Percentiles rank a stretch among this genome's conserved stretches.
These are phyloP conservation scores for Apis florea DNA, from an alignment of 1,140 invertebrate genomes.

Conservation along the genomic window DNA sequence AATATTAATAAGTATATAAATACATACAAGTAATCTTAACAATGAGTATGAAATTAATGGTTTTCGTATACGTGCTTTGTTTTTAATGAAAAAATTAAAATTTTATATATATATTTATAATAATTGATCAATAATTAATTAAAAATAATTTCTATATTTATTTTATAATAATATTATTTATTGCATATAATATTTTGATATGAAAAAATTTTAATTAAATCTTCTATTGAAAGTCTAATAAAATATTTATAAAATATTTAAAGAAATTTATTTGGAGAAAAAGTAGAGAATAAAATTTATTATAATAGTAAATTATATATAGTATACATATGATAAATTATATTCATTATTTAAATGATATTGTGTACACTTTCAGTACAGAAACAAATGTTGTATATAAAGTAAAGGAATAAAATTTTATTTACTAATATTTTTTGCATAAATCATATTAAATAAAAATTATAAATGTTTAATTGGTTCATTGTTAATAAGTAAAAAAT, in stretches of 20 bases:
- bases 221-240: background rate
- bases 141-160: background rate
- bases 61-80: background rate
- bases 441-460: background rate
- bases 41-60: background rate
- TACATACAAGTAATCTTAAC: background rate
- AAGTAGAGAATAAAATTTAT: conserved; percentile 1
- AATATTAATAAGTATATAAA: conserved; percentile 4
- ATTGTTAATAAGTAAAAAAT: background rate
- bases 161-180: background rate
- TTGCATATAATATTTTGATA: background rate
- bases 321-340: too few relatives aligned
- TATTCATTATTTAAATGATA: background rate
- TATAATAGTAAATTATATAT: conserved; percentile 9
- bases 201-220: background rate
- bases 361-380: background rate
- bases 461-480: background rate
- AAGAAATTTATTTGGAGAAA: background rate
- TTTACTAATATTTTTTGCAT: too few relatives aligned
- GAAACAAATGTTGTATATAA: background rate
- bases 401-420: background rate
- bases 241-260: conserved; percentile 17
- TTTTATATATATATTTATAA: background rate
- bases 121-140: background rate
- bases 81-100: conserved; percentile 16